Conservation (phyloP, 2,888 invertebrate genomes). For the Andrena dorsata region DNA sequence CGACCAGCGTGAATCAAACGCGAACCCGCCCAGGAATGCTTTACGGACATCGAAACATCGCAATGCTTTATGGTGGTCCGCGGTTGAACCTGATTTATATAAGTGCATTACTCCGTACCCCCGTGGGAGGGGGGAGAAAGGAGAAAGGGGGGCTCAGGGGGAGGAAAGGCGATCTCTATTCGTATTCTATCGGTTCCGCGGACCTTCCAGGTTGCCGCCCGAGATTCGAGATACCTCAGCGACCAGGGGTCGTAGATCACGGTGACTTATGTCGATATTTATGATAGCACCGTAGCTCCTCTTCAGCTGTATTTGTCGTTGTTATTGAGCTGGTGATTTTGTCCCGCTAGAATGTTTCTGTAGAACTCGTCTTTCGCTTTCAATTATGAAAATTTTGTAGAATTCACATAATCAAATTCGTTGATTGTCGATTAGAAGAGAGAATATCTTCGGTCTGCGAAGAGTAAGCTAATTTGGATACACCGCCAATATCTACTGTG, state of each 20-base stretch:
- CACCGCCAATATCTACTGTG: no score
- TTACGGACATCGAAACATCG: slow-evolving; percentile 85
- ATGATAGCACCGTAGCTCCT: slow-evolving; percentile 21
- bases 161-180: slow-evolving; percentile 54
- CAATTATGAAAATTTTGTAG: background rate
- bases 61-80: slow-evolving; percentile 85
- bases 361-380: background rate
- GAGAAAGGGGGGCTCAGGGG: slow-evolving; percentile 33
- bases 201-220: slow-evolving; percentile 55
- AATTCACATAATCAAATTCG: background rate
- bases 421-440: background rate
- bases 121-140: slow-evolving; percentile 69
- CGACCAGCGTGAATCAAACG: slow-evolving; percentile 84
- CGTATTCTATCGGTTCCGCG: slow-evolving; percentile 65
- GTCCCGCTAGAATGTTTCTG: background rate
- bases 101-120: slow-evolving; percentile 83
- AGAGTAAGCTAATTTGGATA: no score
- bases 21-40: slow-evolving; percentile 84
- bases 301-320: slow-evolving; percentile 24
- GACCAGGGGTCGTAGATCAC: slow-evolving; percentile 45
- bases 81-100: slow-evolving; percentile 85
- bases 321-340: background rate
- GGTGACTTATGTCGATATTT: slow-evolving; percentile 49
- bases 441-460: no score
- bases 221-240: slow-evolving; percentile 54